Percentiles rank a stretch among this genome's conserved stretches.
Conservation (phyloP, 2,797 vertebrate genomes). For the Otus scops region DNA sequence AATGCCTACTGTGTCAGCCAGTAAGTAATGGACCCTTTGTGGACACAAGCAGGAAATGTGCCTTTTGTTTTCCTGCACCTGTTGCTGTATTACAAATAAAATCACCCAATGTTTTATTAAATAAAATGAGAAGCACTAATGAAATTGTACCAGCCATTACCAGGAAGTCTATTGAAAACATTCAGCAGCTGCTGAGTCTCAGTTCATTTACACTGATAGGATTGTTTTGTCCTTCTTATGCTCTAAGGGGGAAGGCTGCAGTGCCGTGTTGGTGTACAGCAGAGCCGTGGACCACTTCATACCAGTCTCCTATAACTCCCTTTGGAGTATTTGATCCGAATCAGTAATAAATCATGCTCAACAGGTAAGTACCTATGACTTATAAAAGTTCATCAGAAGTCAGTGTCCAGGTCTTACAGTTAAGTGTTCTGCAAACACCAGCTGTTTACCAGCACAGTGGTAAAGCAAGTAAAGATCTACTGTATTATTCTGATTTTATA, state of each 20-base stretch:
- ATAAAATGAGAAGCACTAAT: constrained; percentile 13
- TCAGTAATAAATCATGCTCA: not conserved
- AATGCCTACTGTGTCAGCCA: not conserved
- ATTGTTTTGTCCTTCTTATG: not conserved
- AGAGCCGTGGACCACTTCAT: not conserved
- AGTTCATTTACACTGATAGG: constrained; percentile 4
- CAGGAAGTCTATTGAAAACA: constrained; percentile 53
- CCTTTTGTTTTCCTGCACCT: constrained; percentile 58
- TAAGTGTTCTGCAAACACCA: not conserved
- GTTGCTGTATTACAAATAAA: constrained; percentile 51
- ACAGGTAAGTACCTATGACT: not conserved
- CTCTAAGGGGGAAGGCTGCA: not conserved
- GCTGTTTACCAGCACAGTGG: not conserved
- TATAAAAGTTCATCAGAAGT: not conserved
- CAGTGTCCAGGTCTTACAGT: not conserved
- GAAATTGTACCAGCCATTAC: constrained; percentile 58
- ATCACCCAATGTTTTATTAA: constrained; percentile 48
- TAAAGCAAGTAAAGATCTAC: not conserved
- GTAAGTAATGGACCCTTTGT: constrained; percentile 40
- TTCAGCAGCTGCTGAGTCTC: constrained; percentile 31
- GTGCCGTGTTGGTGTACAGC: not conserved
- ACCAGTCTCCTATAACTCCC: not conserved
- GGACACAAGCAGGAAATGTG: constrained; percentile 22
- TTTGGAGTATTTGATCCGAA: not conserved
- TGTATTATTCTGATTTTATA: not conserved